A percentile compares a stretch with the other conserved stretches of the same genome.
Conservation (phyloP, 2,888 invertebrate species). For the Elegia similella region DNA sequence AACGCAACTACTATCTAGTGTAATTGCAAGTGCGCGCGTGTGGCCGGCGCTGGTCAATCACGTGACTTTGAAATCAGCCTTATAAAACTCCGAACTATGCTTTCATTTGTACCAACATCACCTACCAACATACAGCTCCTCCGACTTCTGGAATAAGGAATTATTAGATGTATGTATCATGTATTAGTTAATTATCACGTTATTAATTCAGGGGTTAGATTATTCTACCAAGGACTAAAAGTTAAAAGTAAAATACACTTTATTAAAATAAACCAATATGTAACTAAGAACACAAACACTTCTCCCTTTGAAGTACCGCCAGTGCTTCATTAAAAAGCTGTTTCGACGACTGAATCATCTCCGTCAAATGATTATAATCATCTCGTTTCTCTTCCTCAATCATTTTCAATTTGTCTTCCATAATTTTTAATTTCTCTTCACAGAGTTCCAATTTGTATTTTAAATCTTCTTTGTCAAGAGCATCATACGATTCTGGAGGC, state of each 20-base stretch:
- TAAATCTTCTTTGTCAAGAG: constrained; percentile 62
- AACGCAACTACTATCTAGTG: too few species aligned
- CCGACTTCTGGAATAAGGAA: too few species aligned
- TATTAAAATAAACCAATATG: constrained; percentile 29
- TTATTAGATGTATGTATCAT: too few species aligned
- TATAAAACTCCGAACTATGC: too few species aligned
- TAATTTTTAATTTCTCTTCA: constrained; percentile 84
- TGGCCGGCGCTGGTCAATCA: too few species aligned
- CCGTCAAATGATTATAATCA: constrained; percentile 79
- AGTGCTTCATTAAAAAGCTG: constrained; percentile 80
- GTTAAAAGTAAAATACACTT: constrained; percentile 21
- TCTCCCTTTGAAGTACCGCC: constrained; percentile 64
- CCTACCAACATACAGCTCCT: too few species aligned
- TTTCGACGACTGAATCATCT: constrained; percentile 81
- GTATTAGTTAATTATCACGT: too few species aligned
- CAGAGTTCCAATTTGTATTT: constrained; percentile 81
- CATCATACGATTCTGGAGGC: constrained; percentile 44
- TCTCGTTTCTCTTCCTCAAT: constrained; percentile 83
- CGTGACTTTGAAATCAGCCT: too few species aligned
- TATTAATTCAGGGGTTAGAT: too few species aligned
- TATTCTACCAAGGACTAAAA: too few species aligned
- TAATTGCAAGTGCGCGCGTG: too few species aligned
- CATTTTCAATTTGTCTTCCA: constrained; percentile 83
- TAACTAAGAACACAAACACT: constrained; percentile 59
- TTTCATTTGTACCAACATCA: too few species aligned